Conservation (phyloP, 2,797 vertebrate genomes). For the Cynopterus sphinx region DNA sequence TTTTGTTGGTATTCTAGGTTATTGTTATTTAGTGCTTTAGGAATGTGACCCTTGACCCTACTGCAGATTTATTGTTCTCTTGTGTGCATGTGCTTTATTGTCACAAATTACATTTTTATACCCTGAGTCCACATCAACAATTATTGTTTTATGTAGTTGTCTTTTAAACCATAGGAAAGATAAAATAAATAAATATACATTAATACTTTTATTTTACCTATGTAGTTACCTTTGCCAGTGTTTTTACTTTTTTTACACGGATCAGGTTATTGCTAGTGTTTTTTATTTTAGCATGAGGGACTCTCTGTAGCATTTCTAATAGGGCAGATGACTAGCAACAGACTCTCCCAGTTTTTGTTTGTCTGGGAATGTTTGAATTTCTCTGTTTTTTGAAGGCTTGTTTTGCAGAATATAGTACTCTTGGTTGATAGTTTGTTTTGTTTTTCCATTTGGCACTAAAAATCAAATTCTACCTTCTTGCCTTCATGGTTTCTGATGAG, state of each 20-base stretch:
- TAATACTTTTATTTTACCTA: neutral
- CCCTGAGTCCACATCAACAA: neutral
- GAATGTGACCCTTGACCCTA: neutral
- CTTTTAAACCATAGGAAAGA: neutral
- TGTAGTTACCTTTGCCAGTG: neutral
- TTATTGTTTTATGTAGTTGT: neutral
- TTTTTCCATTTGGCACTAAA: neutral
- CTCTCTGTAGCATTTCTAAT: neutral
- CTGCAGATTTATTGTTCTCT: neutral
- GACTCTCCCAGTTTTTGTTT: neutral
- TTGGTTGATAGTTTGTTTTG: neutral
- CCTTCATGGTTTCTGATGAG: neutral
- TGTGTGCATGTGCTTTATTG: neutral
- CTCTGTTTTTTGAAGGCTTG: neutral
- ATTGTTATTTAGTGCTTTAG: neutral
- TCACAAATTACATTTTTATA: neutral
- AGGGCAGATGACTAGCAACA: neutral
- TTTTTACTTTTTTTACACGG: neutral
- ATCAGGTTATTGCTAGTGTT: neutral
- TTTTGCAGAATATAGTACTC: neutral
- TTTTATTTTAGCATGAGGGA: neutral
- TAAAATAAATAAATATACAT: neutral
- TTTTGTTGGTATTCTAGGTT: neutral
- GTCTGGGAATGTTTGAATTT: neutral
- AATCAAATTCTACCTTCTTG: neutral